A percentile compares a stretch with the other conserved stretches of the same genome.
Conservation (phyloP, 2,888 invertebrate genomes). For the Callyntrura sp. region DNA sequence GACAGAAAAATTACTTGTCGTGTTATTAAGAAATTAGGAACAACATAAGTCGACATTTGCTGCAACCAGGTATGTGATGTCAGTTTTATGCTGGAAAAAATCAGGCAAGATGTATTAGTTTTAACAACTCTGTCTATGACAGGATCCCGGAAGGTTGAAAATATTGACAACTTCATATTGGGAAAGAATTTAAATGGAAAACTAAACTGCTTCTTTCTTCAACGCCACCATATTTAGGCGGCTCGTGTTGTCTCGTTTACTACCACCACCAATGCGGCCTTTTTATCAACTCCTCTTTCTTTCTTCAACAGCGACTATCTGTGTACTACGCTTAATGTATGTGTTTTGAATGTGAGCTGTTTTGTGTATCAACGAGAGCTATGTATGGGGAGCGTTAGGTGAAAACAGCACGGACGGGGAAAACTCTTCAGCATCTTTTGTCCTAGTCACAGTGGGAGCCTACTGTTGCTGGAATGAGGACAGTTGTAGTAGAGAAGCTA, state of each 20-base stretch:
- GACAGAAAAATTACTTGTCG: too few species aligned
- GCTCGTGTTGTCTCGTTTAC: neutral
- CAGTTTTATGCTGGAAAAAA: neutral
- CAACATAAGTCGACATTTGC: too few species aligned
- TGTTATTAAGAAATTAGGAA: too few species aligned
- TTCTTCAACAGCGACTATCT: neutral
- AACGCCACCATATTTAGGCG: too few species aligned
- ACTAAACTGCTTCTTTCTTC: neutral
- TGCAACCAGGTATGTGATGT: too few species aligned
- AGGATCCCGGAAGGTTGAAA: neutral
- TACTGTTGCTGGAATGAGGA: conserved; percentile 52
- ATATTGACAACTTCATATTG: neutral
- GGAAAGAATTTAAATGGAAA: neutral
- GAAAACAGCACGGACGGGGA: conserved; percentile 28
- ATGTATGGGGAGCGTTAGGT: neutral
- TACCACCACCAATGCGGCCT: too few species aligned
- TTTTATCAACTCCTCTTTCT: too few species aligned
- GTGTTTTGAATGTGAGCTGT: neutral
- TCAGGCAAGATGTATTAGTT: neutral
- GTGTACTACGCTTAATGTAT: neutral
- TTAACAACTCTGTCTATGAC: neutral
- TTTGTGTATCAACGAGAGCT: neutral
- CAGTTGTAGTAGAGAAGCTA: conserved; percentile 9
- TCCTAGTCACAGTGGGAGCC: conserved; percentile 52
- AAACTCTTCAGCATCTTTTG: conserved; percentile 48